Conservation (phyloP, 1,140 invertebrate genomes). For the Drosophila subpulchrella region DNA sequence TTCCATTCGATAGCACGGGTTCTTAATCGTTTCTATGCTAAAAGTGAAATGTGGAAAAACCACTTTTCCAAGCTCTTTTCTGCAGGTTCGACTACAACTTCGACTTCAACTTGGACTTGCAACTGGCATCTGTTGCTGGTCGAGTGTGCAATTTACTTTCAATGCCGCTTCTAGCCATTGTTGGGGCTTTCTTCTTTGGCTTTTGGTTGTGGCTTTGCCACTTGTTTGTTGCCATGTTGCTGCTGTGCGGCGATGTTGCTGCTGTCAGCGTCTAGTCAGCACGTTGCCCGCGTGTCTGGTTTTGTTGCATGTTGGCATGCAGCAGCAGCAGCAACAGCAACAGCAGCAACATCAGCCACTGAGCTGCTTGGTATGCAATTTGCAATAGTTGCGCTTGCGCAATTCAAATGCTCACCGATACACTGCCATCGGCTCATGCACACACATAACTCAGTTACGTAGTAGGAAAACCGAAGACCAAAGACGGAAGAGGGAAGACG, state of each 20-base stretch:
- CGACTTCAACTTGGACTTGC: conserved; percentile 47
- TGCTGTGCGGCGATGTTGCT: conserved; percentile 13
- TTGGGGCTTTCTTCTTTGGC: conserved; percentile 59
- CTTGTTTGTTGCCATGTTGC: conserved; percentile 48
- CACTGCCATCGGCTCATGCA: conserved; percentile 31
- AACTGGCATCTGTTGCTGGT: conserved; percentile 37
- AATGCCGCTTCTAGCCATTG: conserved; percentile 67
- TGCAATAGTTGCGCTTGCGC: conserved; percentile 81
- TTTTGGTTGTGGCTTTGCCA: conserved; percentile 56
- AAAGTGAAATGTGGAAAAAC: conserved; percentile 78
- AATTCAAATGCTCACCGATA: conserved; percentile 72
- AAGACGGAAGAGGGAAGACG: conserved; percentile 55
- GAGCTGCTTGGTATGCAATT: conserved; percentile 75
- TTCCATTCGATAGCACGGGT: conserved; percentile 51
- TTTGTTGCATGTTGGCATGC: conserved; percentile 81
- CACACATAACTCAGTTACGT: conserved; percentile 78
- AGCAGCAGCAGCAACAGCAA: conserved; percentile 27
- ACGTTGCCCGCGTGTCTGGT: conserved; percentile 76
- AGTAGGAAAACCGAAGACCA: conserved; percentile 60
- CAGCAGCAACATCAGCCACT: conserved; percentile 20
- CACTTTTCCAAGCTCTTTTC: conserved; percentile 55
- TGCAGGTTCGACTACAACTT: conserved; percentile 16
- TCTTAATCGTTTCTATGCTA: conserved; percentile 81
- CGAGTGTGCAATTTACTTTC: conserved; percentile 78
- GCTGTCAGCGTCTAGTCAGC: conserved; percentile 74